Base-by-base conservation (phyloP, 1,140 invertebrate genomes). In the Manduca sexta region DNA sequence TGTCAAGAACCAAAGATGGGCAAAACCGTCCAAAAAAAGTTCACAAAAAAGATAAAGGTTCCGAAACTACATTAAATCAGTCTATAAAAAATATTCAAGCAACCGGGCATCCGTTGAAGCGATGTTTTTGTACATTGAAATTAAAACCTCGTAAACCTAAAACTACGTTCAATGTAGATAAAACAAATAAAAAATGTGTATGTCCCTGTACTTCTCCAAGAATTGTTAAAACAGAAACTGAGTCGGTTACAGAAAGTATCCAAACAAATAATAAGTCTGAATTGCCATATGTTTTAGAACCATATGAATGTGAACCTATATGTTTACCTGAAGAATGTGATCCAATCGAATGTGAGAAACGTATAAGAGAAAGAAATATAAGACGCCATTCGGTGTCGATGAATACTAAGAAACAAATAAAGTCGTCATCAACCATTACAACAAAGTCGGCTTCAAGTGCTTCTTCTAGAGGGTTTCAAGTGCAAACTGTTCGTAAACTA, bases 51-150 rank as follows among this genome's bases (percentile, higher is more conserved):
- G 13, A 12, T 6, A 34, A 16, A 45, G 15, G 15, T 8, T 26
- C 21, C 8, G n/a, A 37, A 49, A 37, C 13, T 8, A 2, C 10
- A 45, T 12, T 17, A 35, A 29, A 41, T 37, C 5, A 3, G 2
- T 11, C 30, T 30, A 4, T 7, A 12, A 46, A 45, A 31, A 34
- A 40, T 12, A 16, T n/a, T 8, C 33, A 49, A 18, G 21, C 34
- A n/a, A 39, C 42, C 7, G 16, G 16, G 5, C 21, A 53, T 33
- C 15, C 33, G n/a, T 16, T 58, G 10, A 62, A 52, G 45, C 14
- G 56, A 11, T 58, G 60, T 45, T 43, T 58, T 38, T 62, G 55
- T 35, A 55, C 43, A 1, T 48, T 58, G 21, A 58, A 56, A 37
- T 21, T 56, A 18, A 64, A 64, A 49, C 7, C 30, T 13, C 10